phyloP scores from a whole-genome alignment of 1,140 invertebrate genomes.

The Drosophila bocki region DNA sequence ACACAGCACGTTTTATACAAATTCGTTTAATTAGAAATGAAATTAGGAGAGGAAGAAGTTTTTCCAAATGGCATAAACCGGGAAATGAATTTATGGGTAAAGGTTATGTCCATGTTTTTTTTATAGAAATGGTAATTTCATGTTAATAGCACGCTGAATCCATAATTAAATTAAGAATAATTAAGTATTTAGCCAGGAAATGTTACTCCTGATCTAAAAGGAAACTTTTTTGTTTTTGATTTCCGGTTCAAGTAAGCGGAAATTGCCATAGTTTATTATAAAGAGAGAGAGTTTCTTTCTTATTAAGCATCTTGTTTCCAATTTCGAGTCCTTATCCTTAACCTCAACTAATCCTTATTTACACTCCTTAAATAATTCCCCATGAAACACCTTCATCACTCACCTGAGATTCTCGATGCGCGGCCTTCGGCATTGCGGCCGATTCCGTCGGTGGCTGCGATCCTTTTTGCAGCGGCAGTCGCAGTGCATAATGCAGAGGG shows the following conservation, averaged over 20 bases:
- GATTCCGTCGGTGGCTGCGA: constrained; percentile 85
- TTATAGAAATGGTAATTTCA: too few species aligned
- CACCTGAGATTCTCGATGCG: constrained; percentile 88
- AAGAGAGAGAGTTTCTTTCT: too few species aligned
- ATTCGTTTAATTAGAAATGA: constrained; percentile 17
- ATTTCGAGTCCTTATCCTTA: background rate
- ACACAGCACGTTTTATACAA: constrained; percentile 13
- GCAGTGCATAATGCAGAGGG: constrained; percentile 93
- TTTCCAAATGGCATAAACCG: background rate
- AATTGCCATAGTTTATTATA: background rate
- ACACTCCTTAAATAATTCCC: background rate
- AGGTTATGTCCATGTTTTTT: background rate
- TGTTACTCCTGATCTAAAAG: too few species aligned
- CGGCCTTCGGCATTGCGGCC: constrained; percentile 85
- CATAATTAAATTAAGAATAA: background rate
- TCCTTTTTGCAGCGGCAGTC: constrained; percentile 89
- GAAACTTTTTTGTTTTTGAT: background rate
- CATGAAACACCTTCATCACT: constrained; percentile 37
- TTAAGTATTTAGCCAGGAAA: background rate
- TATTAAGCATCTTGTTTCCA: too few species aligned
- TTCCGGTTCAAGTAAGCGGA: background rate
- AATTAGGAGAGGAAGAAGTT: constrained; percentile 2
- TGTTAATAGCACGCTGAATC: background rate
- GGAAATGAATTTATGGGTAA: background rate
- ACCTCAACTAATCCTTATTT: background rate